Evolutionary conservation across 2,888 invertebrate genomes (phyloP).

Genomic region (Pomacea canaliculata): DNA sequence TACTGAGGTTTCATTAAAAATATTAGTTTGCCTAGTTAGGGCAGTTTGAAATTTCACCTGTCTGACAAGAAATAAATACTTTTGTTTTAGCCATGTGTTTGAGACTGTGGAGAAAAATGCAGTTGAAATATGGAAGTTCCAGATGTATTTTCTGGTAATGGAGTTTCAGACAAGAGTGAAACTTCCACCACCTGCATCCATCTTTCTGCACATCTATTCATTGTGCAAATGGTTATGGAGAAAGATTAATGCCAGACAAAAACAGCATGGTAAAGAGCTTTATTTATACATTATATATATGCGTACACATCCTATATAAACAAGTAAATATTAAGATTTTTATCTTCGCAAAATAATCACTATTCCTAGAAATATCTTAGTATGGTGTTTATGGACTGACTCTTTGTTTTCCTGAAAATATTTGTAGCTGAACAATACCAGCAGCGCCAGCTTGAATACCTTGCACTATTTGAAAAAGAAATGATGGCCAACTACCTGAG

Average conservation of each 20-base stretch:
- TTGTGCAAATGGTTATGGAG: conserved; percentile 45
- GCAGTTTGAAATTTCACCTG: no score
- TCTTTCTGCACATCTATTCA: conserved; percentile 47
- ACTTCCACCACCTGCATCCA: conserved; percentile 68
- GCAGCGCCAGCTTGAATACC: conserved; percentile 44
- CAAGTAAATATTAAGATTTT: no score
- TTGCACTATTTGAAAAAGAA: conserved; percentile 63
- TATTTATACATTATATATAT: neutral
- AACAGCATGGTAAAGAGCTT: conserved; percentile 31
- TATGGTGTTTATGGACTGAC: no score
- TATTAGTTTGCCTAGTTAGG: no score
- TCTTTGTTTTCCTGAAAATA: neutral
- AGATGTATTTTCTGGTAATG: conserved; percentile 69
- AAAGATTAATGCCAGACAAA: conserved; percentile 42
- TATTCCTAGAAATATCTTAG: no score
- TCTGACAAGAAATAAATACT: no score
- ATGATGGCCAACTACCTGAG: conserved; percentile 57
- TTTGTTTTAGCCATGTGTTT: conserved; percentile 68
- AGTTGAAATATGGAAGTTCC: conserved; percentile 70
- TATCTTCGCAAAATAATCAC: no score
- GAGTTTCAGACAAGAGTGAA: conserved; percentile 68
- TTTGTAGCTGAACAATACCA: conserved; percentile 22
- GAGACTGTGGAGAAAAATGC: conserved; percentile 69
- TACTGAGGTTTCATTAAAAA: no score
- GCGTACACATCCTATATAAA: no score